These are phyloP conservation scores for Mustelus asterias DNA, from an alignment of 2,113 vertebrate genomes.

Conservation along the genomic window DNA sequence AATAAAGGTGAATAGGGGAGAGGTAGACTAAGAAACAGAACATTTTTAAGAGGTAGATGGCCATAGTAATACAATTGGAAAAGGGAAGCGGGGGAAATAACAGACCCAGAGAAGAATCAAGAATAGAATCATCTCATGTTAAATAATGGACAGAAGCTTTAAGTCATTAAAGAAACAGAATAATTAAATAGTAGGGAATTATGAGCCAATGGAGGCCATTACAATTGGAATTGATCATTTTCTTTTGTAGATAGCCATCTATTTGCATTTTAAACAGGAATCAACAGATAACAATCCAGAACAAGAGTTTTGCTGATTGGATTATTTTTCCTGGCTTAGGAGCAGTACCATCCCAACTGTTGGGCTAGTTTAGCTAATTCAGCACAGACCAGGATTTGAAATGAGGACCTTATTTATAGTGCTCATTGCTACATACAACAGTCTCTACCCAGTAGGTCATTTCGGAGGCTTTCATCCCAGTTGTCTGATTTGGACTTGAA, in stretches of 20 bases:
- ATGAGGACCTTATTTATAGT: neutral
- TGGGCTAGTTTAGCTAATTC: neutral
- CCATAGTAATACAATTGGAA: neutral
- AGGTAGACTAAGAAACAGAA: neutral
- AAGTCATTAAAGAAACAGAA: neutral
- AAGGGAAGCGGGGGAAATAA: neutral
- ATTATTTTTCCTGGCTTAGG: neutral
- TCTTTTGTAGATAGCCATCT: neutral
- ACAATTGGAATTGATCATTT: neutral
- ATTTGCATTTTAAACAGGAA: neutral
- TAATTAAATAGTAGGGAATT: neutral
- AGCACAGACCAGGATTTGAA: neutral
- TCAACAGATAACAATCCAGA: neutral
- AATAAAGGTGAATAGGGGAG: neutral
- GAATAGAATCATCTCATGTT: neutral
- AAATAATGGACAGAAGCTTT: neutral
- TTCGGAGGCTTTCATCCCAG: neutral
- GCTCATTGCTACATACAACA: neutral
- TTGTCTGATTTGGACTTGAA: neutral
- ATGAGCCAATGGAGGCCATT: neutral
- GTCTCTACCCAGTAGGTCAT: neutral
- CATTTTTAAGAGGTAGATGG: neutral
- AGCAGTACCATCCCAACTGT: neutral
- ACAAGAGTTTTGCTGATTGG: neutral
- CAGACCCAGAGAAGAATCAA: neutral